Base-by-base conservation (phyloP, 2,888 invertebrate genomes). In the Junonia oenone region DNA sequence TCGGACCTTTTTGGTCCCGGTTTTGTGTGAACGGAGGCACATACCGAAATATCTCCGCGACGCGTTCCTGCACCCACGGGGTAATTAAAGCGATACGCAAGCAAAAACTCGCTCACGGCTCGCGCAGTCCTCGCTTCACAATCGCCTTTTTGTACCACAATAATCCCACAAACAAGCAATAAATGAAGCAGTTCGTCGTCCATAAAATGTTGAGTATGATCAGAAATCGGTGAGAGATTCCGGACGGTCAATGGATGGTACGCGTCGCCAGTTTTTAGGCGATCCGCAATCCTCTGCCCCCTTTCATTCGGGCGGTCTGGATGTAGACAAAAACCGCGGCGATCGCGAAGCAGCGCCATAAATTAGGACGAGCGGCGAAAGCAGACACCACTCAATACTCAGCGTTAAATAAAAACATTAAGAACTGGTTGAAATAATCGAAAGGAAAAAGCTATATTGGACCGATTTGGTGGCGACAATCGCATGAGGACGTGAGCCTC, bases 321-420 rank as follows among this genome's bases (percentile, higher is more conserved):
- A 59, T 72, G 68, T 80, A 76, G 72, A 78, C 81, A 83, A 87
- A 88, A 85, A 83, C 76, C 74, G 76, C 76, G 73, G 69, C 77
- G 75, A 76, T 73, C 76, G 73, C 68, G 63, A 66, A 72, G 73
- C 76, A 72, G 73, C 73, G 82, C 86, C 81, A 89, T 90, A 90
- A 90, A 89, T 90, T 89, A 88, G 79, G 73, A 62, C 68, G 72
- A 76, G 78, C 78, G 83, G 79, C 81, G 82, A 87, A 83, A 80
- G 83, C 78, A 80, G 86, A 86, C 88, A 83, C 81, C 78, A 78
- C 78, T 81, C 86, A 82, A 86, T 87, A 85, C 81, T 72, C 75
- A 76, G 83, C 81, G 85, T 82, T 86, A 87, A 89, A 88, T 89
- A 89, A 90, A 90, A 89, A 89, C 89, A 88, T 89, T 88, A 90